Evolutionary conservation across 2,797 vertebrate genomes (phyloP).

Genomic region (Valencia hispanica): DNA sequence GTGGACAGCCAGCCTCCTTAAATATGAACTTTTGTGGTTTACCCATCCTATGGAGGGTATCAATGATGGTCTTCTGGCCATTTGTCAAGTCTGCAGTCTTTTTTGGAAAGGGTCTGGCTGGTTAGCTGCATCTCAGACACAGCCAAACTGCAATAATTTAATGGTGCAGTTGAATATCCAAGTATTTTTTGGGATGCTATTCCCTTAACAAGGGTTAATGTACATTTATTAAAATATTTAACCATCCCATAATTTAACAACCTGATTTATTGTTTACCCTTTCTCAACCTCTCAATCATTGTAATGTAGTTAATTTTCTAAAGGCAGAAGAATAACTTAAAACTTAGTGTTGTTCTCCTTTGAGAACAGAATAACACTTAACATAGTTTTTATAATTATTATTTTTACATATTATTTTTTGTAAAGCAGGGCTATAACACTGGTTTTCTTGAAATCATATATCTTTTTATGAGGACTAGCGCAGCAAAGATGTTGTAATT

Average conservation of each 20-base stretch:
- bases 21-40: too few species aligned
- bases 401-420: not conserved
- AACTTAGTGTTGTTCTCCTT: not conserved
- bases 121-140: too few species aligned
- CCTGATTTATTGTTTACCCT: not conserved
- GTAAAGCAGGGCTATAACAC: too few species aligned
- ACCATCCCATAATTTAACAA: not conserved
- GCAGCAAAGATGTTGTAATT: too few species aligned
- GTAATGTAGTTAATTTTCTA: not conserved
- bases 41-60: too few species aligned
- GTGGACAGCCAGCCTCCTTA: too few species aligned
- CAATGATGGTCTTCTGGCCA: too few species aligned
- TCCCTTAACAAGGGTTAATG: not conserved
- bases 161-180: not conserved
- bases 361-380: not conserved
- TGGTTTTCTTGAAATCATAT: not conserved
- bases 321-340: not conserved
- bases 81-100: too few species aligned
- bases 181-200: too few species aligned
- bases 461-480: too few species aligned
- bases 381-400: not conserved
- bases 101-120: too few species aligned
- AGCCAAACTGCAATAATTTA: not conserved
- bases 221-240: not conserved
- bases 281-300: not conserved